phyloP scores from a whole-genome alignment of 2,797 vertebrate species.

The Pseudochirops cupreus region DNA sequence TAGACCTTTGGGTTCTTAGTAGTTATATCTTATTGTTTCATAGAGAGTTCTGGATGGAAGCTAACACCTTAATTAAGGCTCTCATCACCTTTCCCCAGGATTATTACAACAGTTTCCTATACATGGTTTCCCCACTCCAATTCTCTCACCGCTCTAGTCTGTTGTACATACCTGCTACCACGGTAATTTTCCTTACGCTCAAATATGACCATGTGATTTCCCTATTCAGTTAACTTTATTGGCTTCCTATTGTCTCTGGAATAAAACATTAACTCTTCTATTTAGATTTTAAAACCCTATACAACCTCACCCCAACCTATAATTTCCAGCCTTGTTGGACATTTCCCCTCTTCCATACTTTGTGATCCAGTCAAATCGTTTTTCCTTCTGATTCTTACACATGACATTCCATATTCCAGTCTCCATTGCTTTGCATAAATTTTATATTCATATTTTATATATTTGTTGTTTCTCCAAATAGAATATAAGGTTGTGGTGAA shows the following conservation, averaged over 20 bases:
- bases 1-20: neutral
- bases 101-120: neutral
- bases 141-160: neutral
- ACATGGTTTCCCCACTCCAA: neutral
- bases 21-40: neutral
- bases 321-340: neutral
- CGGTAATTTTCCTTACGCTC: neutral
- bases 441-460: neutral
- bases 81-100: neutral
- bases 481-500: neutral
- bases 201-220: neutral
- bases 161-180: neutral
- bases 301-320: neutral
- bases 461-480: neutral
- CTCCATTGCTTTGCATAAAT: neutral
- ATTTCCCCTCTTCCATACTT: neutral
- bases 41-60: neutral
- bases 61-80: neutral
- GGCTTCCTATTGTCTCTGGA: neutral
- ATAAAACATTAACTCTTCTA: neutral
- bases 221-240: neutral
- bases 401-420: neutral
- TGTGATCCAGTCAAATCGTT: neutral
- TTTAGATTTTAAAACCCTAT: neutral
- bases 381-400: neutral